These are phyloP conservation scores for Peribatodes rhomboidaria DNA, from an alignment of 2,888 invertebrate genomes.

Conservation along the genomic window DNA sequence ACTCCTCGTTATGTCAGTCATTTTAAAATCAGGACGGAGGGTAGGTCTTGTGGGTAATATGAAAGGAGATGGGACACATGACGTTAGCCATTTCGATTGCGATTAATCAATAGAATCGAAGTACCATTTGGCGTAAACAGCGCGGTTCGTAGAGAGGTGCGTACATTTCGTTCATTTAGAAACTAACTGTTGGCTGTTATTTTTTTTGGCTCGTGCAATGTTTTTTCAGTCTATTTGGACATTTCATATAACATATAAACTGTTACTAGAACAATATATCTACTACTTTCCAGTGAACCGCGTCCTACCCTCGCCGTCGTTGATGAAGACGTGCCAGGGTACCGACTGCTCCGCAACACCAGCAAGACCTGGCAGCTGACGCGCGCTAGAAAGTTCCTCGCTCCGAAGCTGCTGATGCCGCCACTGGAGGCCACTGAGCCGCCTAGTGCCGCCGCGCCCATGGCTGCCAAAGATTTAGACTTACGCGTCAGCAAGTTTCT, in stretches of 20 bases:
- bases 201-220: too few species aligned
- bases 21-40: too few species aligned
- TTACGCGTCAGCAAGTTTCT: constrained; percentile 68
- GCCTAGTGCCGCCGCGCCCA: constrained; percentile 67
- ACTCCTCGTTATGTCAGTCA: too few species aligned
- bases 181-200: too few species aligned
- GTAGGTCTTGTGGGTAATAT: too few species aligned
- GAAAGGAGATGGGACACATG: too few species aligned
- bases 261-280: neutral
- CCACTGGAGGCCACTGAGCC: constrained; percentile 69
- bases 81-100: too few species aligned
- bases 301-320: constrained; percentile 67
- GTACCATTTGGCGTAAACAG: too few species aligned
- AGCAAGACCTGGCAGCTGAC: constrained; percentile 77
- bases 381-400: constrained; percentile 73
- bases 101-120: too few species aligned
- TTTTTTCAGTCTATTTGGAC: neutral
- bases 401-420: constrained; percentile 66
- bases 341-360: constrained; percentile 65
- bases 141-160: too few species aligned
- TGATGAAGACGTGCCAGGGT: constrained; percentile 62
- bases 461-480: constrained; percentile 73
- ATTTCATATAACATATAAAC: too few species aligned
- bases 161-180: too few species aligned
- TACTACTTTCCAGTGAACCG: constrained; percentile 58